Percentiles rank a stretch among this genome's conserved stretches.
Evolutionary conservation across 2,888 invertebrate genomes (phyloP).

Genomic region (Galeopsomyia nigrocyanea): DNA sequence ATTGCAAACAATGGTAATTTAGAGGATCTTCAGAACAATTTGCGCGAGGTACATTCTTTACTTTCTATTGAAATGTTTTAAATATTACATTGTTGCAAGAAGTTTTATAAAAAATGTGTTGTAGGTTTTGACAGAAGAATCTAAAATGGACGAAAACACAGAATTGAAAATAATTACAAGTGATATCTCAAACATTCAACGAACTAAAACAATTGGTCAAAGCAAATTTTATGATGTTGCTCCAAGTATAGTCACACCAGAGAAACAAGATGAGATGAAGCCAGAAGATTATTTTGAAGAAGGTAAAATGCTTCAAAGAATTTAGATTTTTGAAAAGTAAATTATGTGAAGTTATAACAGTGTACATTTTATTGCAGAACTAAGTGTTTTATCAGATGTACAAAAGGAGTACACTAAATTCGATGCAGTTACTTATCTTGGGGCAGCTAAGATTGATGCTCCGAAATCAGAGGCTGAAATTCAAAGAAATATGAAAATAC

Average conservation of each 20-base stretch:
- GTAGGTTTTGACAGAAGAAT: constrained; percentile 65
- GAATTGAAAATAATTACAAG: constrained; percentile 59
- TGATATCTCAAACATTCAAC: constrained; percentile 54
- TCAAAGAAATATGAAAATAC: constrained; percentile 91
- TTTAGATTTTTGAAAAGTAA: too few species aligned
- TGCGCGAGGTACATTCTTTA: constrained; percentile 71
- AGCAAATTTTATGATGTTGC: constrained; percentile 71
- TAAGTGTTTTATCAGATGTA: constrained; percentile 71
- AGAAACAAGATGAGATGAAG: constrained; percentile 86
- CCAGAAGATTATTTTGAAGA: constrained; percentile 83
- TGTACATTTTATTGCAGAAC: constrained; percentile 17
- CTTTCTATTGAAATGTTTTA: background rate
- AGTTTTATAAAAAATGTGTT: background rate
- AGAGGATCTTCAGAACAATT: constrained; percentile 75
- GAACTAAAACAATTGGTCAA: constrained; percentile 70
- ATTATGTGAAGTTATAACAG: too few species aligned
- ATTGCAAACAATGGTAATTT: constrained; percentile 77
- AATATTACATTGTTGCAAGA: background rate
- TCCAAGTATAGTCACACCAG: constrained; percentile 68
- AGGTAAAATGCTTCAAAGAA: constrained; percentile 67
- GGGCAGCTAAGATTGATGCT: constrained; percentile 90
- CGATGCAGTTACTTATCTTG: constrained; percentile 93
- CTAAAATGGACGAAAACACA: constrained; percentile 62
- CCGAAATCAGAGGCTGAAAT: constrained; percentile 95
- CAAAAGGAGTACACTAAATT: constrained; percentile 93